Base-by-base conservation (phyloP, 1,140 invertebrate genomes). In the Pristionchus pacificus region DNA sequence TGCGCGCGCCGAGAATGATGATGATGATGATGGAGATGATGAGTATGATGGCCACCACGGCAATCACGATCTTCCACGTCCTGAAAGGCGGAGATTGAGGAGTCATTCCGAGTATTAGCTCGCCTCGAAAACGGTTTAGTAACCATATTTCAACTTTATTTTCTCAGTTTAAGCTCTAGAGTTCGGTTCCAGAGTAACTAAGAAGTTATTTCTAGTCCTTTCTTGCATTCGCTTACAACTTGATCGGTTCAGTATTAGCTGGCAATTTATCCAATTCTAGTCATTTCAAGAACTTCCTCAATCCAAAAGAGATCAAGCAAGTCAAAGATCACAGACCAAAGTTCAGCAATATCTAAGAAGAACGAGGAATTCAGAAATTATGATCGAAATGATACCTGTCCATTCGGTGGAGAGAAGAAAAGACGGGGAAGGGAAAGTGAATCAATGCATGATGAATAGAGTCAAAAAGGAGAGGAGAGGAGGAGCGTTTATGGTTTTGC, bases 61-160 rank as follows among this genome's bases (percentile, higher is more conserved):
- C 65, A 14, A 66, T n/a, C 13, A 66, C 30, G 31, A n/a, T 38
- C 28, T 66, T 66, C 65, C 65, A 66, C 25, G 30, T 55, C 33
- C 65, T 66, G 28, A 49, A 14, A 14, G 24, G 24, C 13, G 24
- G 24, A 28, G 29, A 61, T 15, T 65, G 29, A 65, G n/a, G n/a
- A n/a, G n/a, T n/a, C n/a, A n/a, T n/a, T n/a, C n/a, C n/a, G n/a
- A n/a, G n/a, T n/a, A n/a, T n/a, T n/a, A n/a, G n/a, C n/a, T n/a
- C n/a, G n/a, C n/a, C n/a, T n/a, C n/a, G 33, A 65, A 32, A 65
- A 65, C n/a, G 10, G 10, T 31, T 33, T 33, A 10, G 25, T 15
- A 3, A 31, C 65, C 27, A 15, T 57, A 27, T 67, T 67, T 10
- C n/a, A 67, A 6, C n/a, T 19, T 64, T 24, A 28, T 6, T 59